Evolutionary conservation across 1,140 invertebrate genomes (phyloP).

Genomic region (Cyclargus thomasi): DNA sequence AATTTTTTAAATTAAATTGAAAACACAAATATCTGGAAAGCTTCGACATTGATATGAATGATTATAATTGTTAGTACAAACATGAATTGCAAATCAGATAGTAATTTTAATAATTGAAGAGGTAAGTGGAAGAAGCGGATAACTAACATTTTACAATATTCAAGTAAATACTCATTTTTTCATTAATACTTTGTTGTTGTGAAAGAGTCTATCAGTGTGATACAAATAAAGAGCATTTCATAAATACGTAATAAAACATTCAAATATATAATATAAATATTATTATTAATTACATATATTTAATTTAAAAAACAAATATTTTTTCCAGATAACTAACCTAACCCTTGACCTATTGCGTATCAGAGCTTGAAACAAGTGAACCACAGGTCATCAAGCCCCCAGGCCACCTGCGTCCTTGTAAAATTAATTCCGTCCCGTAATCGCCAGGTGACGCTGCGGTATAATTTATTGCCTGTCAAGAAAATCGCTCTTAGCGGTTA

Average conservation of each 20-base stretch:
- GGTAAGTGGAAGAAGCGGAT: not conserved
- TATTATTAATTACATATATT: too few species aligned
- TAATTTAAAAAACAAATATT: too few species aligned
- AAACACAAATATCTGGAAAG: not conserved
- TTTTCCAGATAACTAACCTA: too few species aligned
- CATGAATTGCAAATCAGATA: not conserved
- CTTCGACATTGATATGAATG: not conserved
- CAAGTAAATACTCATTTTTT: not conserved
- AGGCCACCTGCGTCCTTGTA: conserved; percentile 30
- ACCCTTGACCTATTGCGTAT: too few species aligned
- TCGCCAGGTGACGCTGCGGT: conserved; percentile 31
- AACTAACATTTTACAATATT: too few species aligned
- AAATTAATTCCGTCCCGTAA: conserved; percentile 37
- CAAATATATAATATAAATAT: too few species aligned
- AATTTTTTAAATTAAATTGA: too few species aligned
- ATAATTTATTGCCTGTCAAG: conserved; percentile 34
- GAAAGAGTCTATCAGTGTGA: too few species aligned
- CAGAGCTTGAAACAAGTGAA: not conserved
- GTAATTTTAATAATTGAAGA: not conserved
- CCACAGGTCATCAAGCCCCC: not conserved
- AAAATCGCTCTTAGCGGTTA: conserved; percentile 1
- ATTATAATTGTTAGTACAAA: not conserved
- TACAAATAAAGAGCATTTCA: too few species aligned
- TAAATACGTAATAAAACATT: too few species aligned
- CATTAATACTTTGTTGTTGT: not conserved